Percentiles rank a stretch among this genome's conserved stretches.
Conservation (phyloP, 2,113 vertebrate genomes). For the Pongo pygmaeus region DNA sequence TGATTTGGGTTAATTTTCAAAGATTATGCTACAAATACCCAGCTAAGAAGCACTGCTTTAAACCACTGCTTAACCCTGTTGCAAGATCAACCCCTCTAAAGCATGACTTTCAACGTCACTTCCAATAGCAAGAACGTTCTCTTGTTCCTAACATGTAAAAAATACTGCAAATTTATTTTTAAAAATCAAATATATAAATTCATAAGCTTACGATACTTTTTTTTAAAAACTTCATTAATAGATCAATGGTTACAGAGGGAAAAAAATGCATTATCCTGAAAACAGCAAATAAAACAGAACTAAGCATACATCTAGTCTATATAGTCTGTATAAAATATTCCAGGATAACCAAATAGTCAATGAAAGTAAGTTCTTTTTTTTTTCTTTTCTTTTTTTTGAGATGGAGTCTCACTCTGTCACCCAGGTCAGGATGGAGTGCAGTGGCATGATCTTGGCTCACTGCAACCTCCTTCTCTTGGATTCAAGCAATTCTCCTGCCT, state of each 20-base stretch:
- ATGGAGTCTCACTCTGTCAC: no score
- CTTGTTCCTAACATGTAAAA: background rate
- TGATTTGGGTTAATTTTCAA: background rate
- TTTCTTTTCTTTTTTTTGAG: no score
- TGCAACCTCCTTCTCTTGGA: no score
- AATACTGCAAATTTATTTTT: background rate
- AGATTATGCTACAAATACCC: background rate
- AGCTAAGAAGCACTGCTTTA: background rate
- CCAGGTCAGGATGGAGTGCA: no score
- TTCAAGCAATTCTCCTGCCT: no score
- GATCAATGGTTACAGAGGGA: no score
- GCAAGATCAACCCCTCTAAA: background rate
- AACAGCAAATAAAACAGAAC: background rate
- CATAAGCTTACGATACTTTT: background rate
- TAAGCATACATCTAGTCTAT: background rate
- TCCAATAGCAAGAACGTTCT: background rate
- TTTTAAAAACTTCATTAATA: background rate
- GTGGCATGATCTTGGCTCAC: no score
- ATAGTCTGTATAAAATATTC: background rate
- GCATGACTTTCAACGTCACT: background rate
- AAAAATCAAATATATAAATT: background rate
- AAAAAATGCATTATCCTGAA: conserved; percentile 14
- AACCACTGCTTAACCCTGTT: background rate
- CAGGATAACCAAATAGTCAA: background rate
- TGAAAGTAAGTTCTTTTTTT: background rate